A percentile compares a stretch with the other conserved stretches of the same genome.
These are phyloP conservation scores for Pygoscelis antarcticus DNA, from an alignment of 2,113 vertebrate genomes.

Conservation along the genomic window DNA sequence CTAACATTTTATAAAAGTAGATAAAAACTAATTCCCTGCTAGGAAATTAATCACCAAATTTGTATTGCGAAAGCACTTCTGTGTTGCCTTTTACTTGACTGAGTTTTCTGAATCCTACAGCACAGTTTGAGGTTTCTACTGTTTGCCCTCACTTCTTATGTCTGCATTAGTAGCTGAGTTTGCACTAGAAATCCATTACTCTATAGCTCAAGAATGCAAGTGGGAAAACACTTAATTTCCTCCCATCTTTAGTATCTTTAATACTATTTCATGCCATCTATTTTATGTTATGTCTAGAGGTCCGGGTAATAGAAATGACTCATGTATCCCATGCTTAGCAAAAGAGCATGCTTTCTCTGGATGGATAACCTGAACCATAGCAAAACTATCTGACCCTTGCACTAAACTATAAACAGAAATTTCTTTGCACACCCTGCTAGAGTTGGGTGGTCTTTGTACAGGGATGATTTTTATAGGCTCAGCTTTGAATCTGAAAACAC, in stretches of 20 bases:
- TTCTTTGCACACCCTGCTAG: background rate
- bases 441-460: conserved; percentile 17
- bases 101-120: background rate
- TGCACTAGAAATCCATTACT: conserved; percentile 32
- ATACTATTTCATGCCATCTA: conserved; percentile 10
- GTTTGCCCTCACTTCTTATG: background rate
- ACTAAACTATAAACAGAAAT: conserved; percentile 9
- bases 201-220: conserved; percentile 40
- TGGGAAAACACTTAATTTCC: conserved; percentile 18
- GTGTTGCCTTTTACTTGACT: background rate
- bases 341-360: background rate
- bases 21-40: conserved; percentile 15
- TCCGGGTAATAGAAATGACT: conserved; percentile 35
- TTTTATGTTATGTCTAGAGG: conserved; percentile 54
- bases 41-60: background rate
- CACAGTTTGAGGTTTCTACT: background rate
- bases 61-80: background rate
- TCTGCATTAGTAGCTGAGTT: background rate
- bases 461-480: conserved; percentile 23
- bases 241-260: conserved; percentile 21
- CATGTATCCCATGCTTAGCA: conserved; percentile 14
- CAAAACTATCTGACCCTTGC: conserved; percentile 12
- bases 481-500: conserved; percentile 17
- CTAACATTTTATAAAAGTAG: background rate
- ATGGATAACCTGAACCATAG: conserved; percentile 30